A percentile compares a stretch with the other conserved stretches of the same genome.
Conservation (phyloP, 1,140 invertebrate genomes). For the Telenomus remus region DNA sequence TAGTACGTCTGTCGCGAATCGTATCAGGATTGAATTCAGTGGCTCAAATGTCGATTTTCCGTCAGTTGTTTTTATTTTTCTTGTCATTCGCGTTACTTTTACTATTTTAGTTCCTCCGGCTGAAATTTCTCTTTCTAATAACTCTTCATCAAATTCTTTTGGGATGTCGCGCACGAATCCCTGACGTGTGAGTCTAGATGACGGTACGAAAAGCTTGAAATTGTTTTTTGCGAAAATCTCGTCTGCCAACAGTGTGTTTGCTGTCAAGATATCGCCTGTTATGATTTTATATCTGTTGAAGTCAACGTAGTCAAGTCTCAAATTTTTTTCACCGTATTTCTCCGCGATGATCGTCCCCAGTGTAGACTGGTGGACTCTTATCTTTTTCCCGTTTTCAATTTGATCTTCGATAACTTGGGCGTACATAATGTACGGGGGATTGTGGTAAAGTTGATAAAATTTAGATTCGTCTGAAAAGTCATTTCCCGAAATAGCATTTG, state of each 20-base stretch:
- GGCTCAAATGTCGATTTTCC: no score
- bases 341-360: constrained; percentile 1
- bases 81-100: background rate
- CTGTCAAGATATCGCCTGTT: background rate
- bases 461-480: no score
- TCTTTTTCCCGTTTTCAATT: background rate
- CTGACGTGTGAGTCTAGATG: background rate
- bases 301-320: background rate
- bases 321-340: background rate
- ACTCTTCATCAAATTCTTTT: no score
- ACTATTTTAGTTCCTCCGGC: background rate
- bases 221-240: constrained; percentile 8
- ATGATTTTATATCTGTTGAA: constrained; percentile 17
- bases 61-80: background rate
- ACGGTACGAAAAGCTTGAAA: constrained; percentile 14
- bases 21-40: background rate
- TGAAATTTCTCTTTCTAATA: no score
- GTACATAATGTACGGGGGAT: constrained; percentile 7
- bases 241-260: background rate
- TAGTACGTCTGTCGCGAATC: background rate
- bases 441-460: constrained; percentile 12
- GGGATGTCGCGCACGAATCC: constrained; percentile 7
- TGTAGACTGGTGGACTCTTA: constrained; percentile 6
- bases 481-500: no score
- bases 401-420: background rate